Evolutionary conservation across 2,797 vertebrate species (phyloP).

Genomic region (Paratrypauchen microcephalus): DNA sequence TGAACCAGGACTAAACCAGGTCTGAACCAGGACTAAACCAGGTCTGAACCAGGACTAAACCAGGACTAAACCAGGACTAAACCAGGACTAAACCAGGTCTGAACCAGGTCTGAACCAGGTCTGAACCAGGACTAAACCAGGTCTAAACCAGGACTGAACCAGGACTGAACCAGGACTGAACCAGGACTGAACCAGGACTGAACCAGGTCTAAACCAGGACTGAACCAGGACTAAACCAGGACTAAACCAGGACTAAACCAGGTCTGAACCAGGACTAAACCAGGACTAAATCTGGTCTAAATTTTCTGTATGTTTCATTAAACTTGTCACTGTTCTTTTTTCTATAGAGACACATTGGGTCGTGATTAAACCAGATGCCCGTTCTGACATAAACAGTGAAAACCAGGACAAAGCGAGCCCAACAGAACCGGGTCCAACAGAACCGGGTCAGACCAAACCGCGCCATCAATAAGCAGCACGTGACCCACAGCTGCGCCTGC

Average conservation of each 20-base stretch:
- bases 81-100: no score
- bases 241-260: background rate
- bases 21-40: no score
- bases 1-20: no score
- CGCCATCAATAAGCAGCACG: background rate
- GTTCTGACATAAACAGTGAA: no score
- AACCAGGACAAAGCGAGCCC: background rate
- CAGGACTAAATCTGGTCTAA: no score
- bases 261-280: constrained; percentile 7
- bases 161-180: no score
- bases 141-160: no score
- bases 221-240: background rate
- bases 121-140: no score
- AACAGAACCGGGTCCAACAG: background rate
- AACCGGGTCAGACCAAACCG: background rate
- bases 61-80: no score
- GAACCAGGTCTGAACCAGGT: no score
- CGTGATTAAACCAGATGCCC: background rate
- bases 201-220: background rate
- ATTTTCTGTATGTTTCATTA: background rate
- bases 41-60: no score
- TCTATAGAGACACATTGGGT: background rate
- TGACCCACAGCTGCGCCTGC: background rate
- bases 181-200: no score
- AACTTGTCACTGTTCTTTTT: background rate